Base-by-base conservation (phyloP, 2,888 invertebrate species). In the Eilema depressum region DNA sequence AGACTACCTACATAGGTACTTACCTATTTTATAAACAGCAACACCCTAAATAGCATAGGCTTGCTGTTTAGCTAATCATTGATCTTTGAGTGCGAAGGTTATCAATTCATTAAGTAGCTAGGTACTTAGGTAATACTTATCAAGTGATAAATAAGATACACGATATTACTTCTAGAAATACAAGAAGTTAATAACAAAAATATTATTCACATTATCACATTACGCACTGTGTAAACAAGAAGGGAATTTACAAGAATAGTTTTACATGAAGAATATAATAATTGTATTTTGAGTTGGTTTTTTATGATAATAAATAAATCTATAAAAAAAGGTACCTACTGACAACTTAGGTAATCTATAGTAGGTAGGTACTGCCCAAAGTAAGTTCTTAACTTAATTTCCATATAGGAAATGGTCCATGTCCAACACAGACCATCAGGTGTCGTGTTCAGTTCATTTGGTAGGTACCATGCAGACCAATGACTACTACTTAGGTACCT, bases 151-250 rank as follows among this genome's bases (percentile, higher is more conserved):
- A 41, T 59, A 59, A 53, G 66, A 66, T 60, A 41, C n/a, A n/a
- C 12, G 26, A n/a, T n/a, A 57, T 33, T 14, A 30, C 28, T 63
- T 63, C 69, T 47, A 64, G 68, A 69, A 69, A 26, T 41, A 26
- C 63, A 53, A 28, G 33, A 59, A 63, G 28, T 47, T 30, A 65
- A 69, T 69, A 69, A 69, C 69, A 69, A 64, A 69, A 69, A 69
- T 69, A 69, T 69, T 69, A 69, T 69, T 69, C 37, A 61, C 26
- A 33, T 26, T 37, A 41, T 63, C 8, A 10, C 53, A 25, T 14
- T 25, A 4, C 28, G 47, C 23, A 53, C 12, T n/a, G n/a, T n/a
- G 14, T n/a, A 64, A n/a, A 64, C 47, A 28, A 28, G 3, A 33
- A 65, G 65, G 23, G 23, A 7, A 26, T 60, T 17, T 17, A 47